Evolutionary conservation across 2,888 invertebrate genomes (phyloP), one percentile per base, ranked within the genome.

Genomic region (Acrobasis suavella): DNA sequence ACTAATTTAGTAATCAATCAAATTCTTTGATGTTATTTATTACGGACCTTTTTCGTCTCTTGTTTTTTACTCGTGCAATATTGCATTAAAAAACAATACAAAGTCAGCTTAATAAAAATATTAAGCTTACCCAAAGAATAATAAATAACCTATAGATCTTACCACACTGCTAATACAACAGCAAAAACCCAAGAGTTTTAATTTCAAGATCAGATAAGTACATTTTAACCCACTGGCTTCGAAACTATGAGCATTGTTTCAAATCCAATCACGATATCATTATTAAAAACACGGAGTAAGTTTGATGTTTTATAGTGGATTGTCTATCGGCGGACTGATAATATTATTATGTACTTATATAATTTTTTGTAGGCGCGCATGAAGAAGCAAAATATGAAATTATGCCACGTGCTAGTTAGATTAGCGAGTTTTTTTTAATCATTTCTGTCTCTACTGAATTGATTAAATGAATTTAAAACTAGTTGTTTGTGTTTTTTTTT

Each of bases 231-330:
- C 70, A 73, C 68, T 64, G 69, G 72, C 73, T 67, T 67, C 67
- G 63, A 75, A 74, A 72, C 72, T 78, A 76, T 72, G 69, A 70
- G 72, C 74, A 81, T 82, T 81, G 78, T 81, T 76, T 75, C 65
- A 72, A 72, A 63, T 70, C 72, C 62, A 69, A 81, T 80, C 80
- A 68, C 62, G 78, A 80, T 80, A 72, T 64, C 67, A 73, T 73
- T 75, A 71, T 67, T 65, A 64, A 66, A 72, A 62, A 67, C 63
- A 73, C 65, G 62, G 58, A 68, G 56, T 56, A 65, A 71, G 69
- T 68, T 66, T 73, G 67, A 67, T 68, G 62, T 62, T 62, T n/a
- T 62, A 63, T n/a, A 64, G 63, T 63, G 67, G 67, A 61, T 60
- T 64, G 61, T 56, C 59, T 60, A 65, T 61, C 39, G 60, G 17